These are phyloP conservation scores for Podarcis muralis DNA, from an alignment of 2,113 vertebrate genomes.

Conservation along the genomic window DNA sequence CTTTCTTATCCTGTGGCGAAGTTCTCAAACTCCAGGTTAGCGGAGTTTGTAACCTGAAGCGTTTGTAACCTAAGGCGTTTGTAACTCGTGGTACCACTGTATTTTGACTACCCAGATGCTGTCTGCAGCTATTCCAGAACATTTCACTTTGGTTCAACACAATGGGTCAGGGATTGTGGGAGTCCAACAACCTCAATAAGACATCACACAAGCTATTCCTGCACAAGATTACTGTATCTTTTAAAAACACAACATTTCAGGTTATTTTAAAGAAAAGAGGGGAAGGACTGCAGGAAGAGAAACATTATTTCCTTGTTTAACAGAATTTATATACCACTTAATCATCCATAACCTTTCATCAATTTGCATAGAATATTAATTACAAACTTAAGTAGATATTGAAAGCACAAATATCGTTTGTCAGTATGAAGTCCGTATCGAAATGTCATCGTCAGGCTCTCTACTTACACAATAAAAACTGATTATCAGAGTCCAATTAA, in stretches of 20 bases:
- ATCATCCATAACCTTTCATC: too few relatives aligned
- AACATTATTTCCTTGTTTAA: background rate
- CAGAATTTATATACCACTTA: too few relatives aligned
- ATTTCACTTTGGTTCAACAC: too few relatives aligned
- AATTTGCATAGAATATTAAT: background rate
- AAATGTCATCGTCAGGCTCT: conserved; percentile 33
- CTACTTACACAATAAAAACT: conserved; percentile 34
- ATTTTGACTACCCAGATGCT: too few relatives aligned
- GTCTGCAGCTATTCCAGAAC: too few relatives aligned
- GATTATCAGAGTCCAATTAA: conserved; percentile 35
- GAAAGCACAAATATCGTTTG: background rate
- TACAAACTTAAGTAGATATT: background rate
- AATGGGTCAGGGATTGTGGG: too few relatives aligned
- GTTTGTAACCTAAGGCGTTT: too few relatives aligned
- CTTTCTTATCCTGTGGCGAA: too few relatives aligned
- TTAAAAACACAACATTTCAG: background rate
- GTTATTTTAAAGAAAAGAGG: background rate
- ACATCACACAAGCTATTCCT: background rate
- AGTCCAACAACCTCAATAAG: too few relatives aligned
- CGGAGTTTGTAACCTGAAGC: too few relatives aligned
- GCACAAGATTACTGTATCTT: background rate
- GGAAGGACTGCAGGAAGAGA: background rate
- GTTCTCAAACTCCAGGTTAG: too few relatives aligned
- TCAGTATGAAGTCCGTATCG: conserved; percentile 31
- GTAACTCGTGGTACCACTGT: too few relatives aligned